Conservation (phyloP, 1,140 invertebrate genomes). For the Nymphalis io region DNA sequence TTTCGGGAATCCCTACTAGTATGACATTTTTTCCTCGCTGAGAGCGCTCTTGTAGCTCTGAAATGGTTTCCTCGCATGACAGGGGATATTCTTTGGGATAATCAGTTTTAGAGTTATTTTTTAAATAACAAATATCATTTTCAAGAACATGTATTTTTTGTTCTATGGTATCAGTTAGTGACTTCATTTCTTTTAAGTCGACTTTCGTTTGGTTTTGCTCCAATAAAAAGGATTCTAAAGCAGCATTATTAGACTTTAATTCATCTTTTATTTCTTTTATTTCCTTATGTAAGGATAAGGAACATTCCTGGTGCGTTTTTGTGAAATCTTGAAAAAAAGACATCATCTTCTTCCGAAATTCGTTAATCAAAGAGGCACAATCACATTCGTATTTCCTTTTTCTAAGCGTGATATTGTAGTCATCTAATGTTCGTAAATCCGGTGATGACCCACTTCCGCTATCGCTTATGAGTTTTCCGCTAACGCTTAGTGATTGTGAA, state of each 20-base stretch:
- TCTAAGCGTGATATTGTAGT: conserved; percentile 14
- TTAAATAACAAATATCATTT: conserved; percentile 20
- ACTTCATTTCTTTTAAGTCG: conserved; percentile 8
- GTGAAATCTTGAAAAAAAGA: conserved; percentile 20
- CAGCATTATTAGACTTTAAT: conserved; percentile 22
- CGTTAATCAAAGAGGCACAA: conserved; percentile 6
- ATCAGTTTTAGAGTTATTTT: conserved; percentile 16
- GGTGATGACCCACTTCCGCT: conserved; percentile 11
- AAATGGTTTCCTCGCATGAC: conserved; percentile 15
- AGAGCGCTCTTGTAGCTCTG: conserved; percentile 19
- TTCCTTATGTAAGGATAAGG: conserved; percentile 19
- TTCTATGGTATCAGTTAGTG: conserved; percentile 13
- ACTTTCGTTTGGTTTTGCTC: conserved; percentile 22
- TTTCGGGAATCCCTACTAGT: conserved; percentile 24
- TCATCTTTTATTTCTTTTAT: conserved; percentile 23
- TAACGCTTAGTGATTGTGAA: conserved; percentile 15
- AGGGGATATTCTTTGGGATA: conserved; percentile 19
- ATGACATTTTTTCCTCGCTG: conserved; percentile 31
- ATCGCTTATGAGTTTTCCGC: conserved; percentile 12
- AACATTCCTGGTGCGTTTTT: conserved; percentile 19
- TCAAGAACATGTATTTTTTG: conserved; percentile 23
- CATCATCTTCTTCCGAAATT: conserved; percentile 14
- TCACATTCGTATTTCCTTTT: conserved; percentile 19
- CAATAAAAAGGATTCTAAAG: conserved; percentile 11
- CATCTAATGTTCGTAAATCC: conserved; percentile 7